Evolutionary conservation across 2,113 vertebrate genomes (phyloP).

Genomic region (Psilopsiagon aymara): DNA sequence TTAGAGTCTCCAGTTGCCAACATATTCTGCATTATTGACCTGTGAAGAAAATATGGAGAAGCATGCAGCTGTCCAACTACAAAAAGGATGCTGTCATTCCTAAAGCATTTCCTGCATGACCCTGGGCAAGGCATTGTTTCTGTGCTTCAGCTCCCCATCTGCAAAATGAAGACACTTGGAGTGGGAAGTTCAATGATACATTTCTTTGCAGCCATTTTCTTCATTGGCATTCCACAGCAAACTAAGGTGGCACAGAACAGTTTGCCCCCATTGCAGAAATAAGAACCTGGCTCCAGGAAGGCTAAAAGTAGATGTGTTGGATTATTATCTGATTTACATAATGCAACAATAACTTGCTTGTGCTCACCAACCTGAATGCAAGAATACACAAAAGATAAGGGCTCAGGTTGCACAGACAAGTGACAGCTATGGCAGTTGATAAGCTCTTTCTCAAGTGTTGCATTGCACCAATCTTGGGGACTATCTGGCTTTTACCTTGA

Average conservation of each 20-base stretch:
- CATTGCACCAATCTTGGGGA: background rate
- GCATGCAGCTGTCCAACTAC: background rate
- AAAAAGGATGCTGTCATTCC: background rate
- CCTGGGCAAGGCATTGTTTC: background rate
- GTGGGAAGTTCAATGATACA: background rate
- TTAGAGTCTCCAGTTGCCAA: background rate
- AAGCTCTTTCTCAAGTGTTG: background rate
- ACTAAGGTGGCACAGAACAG: rapidly evolving
- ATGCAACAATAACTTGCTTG: rapidly evolving
- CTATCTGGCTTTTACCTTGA: background rate
- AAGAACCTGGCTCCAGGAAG: background rate
- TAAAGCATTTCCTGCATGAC: background rate
- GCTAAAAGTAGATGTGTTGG: background rate
- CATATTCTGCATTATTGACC: background rate
- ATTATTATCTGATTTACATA: background rate
- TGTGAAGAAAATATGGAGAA: background rate
- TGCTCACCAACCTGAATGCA: background rate
- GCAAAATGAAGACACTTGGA: background rate
- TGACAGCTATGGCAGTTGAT: background rate
- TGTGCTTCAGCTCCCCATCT: background rate
- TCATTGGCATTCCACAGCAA: background rate
- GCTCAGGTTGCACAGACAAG: background rate
- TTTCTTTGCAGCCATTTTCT: background rate
- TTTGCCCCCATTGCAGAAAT: background rate
- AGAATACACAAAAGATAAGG: background rate